Base-by-base conservation (phyloP, 2,797 vertebrate genomes). In the Perodicticus potto region DNA sequence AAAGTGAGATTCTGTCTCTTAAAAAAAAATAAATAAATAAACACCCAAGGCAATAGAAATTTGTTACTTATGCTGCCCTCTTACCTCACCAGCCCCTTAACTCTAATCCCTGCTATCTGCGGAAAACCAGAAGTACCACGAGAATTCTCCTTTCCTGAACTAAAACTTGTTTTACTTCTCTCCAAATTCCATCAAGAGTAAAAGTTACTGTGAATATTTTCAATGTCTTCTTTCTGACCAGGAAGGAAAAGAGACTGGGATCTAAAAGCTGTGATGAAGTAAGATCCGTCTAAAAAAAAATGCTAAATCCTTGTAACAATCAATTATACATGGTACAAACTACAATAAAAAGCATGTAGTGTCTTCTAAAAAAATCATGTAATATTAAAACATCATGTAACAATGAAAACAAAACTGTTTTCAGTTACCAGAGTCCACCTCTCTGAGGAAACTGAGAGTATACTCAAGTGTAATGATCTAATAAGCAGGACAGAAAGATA, bases 391-490 rank as follows among this genome's bases (percentile, higher is more conserved):
- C 32, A 67, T n/a, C 17, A 69, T 69, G 65, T 23, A 70, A 34
- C 20, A 11, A 70, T 37, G 22, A 34, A 94, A 91, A 67, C 29
- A 72, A 94, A 93, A 59, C 19, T 17, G 72, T 55, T 90, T 92
- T 27, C 40, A 87, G 57, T 20, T 43, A 77, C 63, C 34, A 86
- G 34, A 78, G 4, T 40, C 27, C 22, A 89, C 0, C 22, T 86
- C 34, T 86, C 82, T 55, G 22, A 88, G 37, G n/a, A 74, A 93
- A 93, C 17, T 80, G 87, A 82, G 57, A 81, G 70, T n/a, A 69
- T 16, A 80, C 27, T 92, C 34, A 93, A 86, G 55, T n/a, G 5
- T n/a, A 73, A 74, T n/a, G 76, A 67, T 72, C 20, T 34, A 86
- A 63, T 43, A 94, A 73, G 32, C 32, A 84, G 25, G 13, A n/a